Evolutionary conservation across 2,797 vertebrate species (phyloP), one percentile per base, ranked within the genome.

Genomic region (Scolopax bukidnonensis): DNA sequence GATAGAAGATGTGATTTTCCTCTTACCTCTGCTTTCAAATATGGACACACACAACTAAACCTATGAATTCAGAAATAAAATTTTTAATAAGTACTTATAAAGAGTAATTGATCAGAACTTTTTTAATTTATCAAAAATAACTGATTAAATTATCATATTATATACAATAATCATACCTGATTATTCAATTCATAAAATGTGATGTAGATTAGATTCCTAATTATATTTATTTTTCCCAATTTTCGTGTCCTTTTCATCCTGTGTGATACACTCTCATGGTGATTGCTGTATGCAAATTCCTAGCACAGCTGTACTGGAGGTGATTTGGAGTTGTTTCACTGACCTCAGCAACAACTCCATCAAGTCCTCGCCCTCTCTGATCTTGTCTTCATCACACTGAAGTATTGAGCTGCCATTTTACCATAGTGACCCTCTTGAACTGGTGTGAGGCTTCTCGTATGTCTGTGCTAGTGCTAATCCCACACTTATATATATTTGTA

Each of bases 131-230:
- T 48, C 4, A 1, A 23, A 71, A 78, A 81, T 83, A 56, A 56
- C n/a, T 91, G 86, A 93, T 94, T 94, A 95, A 92, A 94, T 96
- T 92, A 89, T 41, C 87, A 93, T 94, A 88, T 65, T 41, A 33
- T 88, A 70, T 79, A 63, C 40, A 87, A 84, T 86, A 91, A 82
- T 95, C 71, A 92, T 67, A 94, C 63, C 60, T 90, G 40, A 67
- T 95, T 64, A 73, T 85, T 90, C 90, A 9, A 56, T 91, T 95
- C 84, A 82, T 83, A 80, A 73, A 96, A 94, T 57, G 21, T 74
- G 45, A 90, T 91, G 67, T 85, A 90, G 74, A 93, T 95, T 92
- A 47, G 69, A 47, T 90, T 86, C n/a, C 48, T 95, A 75, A 91
- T 96, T 95, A 67, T 59, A 67, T 86, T 93, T 90, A n/a, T 82